Conservation (phyloP, 2,113 vertebrate genomes). For the Diphyllodes magnificus region DNA sequence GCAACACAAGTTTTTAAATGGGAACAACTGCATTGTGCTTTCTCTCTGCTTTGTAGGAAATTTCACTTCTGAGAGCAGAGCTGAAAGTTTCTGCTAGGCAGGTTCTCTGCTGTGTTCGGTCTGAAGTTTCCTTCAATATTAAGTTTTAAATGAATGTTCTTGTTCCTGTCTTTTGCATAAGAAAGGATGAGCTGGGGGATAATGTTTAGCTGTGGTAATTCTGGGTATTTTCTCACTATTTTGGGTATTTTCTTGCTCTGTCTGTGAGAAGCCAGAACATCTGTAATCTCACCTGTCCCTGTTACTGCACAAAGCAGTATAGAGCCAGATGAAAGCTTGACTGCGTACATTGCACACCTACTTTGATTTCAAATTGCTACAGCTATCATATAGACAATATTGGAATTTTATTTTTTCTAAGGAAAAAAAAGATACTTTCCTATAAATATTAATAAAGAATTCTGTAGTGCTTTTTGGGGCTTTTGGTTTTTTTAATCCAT, state of each 20-base stretch:
- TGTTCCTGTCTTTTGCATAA: background rate
- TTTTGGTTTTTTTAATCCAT: background rate
- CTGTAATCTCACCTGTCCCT: conserved; percentile 18
- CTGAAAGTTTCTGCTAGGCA: conserved; percentile 45
- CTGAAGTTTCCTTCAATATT: background rate
- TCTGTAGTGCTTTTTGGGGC: background rate
- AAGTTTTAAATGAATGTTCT: background rate
- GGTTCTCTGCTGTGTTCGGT: background rate
- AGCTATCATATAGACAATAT: background rate
- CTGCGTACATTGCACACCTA: rapidly evolving
- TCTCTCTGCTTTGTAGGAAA: background rate
- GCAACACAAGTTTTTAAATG: conserved; percentile 26
- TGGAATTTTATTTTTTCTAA: background rate
- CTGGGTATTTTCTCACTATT: background rate
- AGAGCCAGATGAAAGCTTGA: background rate
- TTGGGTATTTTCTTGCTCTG: background rate
- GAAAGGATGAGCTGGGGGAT: background rate
- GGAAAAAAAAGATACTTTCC: background rate
- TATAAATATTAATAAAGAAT: background rate
- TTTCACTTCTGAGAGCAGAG: background rate
- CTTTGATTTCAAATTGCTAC: background rate
- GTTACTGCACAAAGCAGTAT: background rate
- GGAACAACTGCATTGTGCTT: background rate
- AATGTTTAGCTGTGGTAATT: background rate
- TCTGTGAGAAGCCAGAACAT: background rate